Percentiles rank a stretch among this genome's conserved stretches.
phyloP scores from a whole-genome alignment of 1,140 invertebrate species.

The Arctopsyche grandis region DNA sequence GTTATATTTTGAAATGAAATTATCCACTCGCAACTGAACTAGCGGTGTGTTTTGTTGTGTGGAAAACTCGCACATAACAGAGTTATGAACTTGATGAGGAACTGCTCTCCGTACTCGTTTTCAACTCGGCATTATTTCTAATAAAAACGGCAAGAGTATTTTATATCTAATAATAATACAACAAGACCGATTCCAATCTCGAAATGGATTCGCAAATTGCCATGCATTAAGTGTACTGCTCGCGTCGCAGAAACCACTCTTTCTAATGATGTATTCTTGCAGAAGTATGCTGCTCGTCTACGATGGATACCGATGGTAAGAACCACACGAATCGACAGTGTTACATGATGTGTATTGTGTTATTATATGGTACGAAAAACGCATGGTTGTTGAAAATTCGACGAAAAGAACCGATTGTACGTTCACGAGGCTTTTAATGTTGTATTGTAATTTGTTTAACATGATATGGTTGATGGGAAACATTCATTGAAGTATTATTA shows the following conservation, averaged over 20 bases:
- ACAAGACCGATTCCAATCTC: not conserved
- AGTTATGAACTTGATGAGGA: conserved; percentile 35
- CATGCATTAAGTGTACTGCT: not conserved
- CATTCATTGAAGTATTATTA: too few relatives aligned
- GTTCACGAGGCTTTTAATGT: too few relatives aligned
- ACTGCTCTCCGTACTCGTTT: not conserved
- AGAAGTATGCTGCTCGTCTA: not conserved
- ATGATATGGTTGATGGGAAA: too few relatives aligned
- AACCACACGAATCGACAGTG: not conserved
- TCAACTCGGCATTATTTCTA: too few relatives aligned
- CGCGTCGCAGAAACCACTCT: not conserved
- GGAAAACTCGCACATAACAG: conserved; percentile 14
- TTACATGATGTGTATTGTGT: not conserved
- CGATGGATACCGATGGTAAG: not conserved
- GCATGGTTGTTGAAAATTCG: too few relatives aligned
- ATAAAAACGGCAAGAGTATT: too few relatives aligned
- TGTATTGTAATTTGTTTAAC: too few relatives aligned
- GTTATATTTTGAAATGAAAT: conserved; percentile 38
- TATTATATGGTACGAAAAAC: not conserved
- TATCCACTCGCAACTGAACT: conserved; percentile 3
- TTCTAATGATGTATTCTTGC: not conserved
- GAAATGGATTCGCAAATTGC: conserved; percentile 21
- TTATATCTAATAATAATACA: too few relatives aligned
- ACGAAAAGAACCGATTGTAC: too few relatives aligned
- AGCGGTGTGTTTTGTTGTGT: conserved; percentile 12